Percentiles rank a stretch among this genome's conserved stretches.
phyloP scores from a whole-genome alignment of 2,113 vertebrate species.

The Oreochromis tanganicae region DNA sequence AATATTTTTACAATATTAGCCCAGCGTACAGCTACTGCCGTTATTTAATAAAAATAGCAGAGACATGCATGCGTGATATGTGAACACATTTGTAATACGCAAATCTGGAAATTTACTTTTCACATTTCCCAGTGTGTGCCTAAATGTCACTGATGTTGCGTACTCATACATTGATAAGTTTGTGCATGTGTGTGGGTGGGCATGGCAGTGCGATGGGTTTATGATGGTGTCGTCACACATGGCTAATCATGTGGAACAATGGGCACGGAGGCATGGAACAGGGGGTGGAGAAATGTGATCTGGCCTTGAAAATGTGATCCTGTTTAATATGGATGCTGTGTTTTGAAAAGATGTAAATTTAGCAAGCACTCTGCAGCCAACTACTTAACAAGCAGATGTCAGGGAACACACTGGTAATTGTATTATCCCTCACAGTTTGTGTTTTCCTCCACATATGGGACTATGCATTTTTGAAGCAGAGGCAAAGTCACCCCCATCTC shows the following conservation, averaged over 20 bases:
- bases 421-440: not conserved
- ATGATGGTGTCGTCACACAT: conserved; percentile 40
- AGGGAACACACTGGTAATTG: not conserved
- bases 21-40: not conserved
- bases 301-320: conserved; percentile 25
- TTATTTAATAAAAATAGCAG: not conserved
- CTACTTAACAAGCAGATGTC: conserved; percentile 28
- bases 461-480: not conserved
- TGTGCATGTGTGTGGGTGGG: not conserved
- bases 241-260: conserved; percentile 54
- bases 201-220: not conserved
- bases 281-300: conserved; percentile 27
- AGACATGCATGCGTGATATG: not conserved
- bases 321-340: conserved; percentile 14
- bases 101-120: not conserved
- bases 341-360: conserved; percentile 32
- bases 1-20: not conserved
- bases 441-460: not conserved
- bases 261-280: conserved; percentile 13
- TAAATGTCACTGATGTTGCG: not conserved
- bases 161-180: not conserved
- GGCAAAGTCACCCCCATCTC: conserved; percentile 28
- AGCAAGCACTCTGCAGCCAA: conserved; percentile 1
- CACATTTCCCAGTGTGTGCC: not conserved
- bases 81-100: not conserved